These are phyloP conservation scores for Calliopum simillimum DNA, from an alignment of 2,888 invertebrate species.

Conservation along the genomic window DNA sequence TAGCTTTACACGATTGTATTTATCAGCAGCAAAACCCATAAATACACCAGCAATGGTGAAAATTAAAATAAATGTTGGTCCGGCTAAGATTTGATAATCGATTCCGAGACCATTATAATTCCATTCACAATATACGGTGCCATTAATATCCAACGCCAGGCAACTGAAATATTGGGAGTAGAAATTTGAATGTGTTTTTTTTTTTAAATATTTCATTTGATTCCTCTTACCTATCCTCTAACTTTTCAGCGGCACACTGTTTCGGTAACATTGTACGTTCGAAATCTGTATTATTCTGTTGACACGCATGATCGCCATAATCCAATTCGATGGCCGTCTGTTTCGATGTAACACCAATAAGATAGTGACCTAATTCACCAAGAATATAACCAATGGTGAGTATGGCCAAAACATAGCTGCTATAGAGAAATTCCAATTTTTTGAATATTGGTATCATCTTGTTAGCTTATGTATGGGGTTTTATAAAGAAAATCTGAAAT, in stretches of 20 bases:
- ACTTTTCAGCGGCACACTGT: conserved; percentile 71
- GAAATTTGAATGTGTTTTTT: background rate
- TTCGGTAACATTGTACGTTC: conserved; percentile 69
- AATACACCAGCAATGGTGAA: conserved; percentile 90
- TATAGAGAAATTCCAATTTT: conserved; percentile 78
- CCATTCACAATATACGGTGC: conserved; percentile 87
- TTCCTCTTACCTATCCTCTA: conserved; percentile 68
- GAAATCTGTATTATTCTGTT: conserved; percentile 76
- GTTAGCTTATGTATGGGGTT: background rate
- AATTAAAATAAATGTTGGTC: conserved; percentile 92
- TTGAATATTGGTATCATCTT: conserved; percentile 60
- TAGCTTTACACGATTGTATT: conserved; percentile 79
- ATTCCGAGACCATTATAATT: conserved; percentile 92
- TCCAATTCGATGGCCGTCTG: conserved; percentile 86
- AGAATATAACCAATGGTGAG: conserved; percentile 86
- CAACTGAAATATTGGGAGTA: conserved; percentile 70
- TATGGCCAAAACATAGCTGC: conserved; percentile 81
- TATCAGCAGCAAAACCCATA: conserved; percentile 86
- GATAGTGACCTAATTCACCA: conserved; percentile 88
- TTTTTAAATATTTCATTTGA: background rate
- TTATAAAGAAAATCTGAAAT: background rate
- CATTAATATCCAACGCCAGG: conserved; percentile 75
- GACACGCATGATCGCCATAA: conserved; percentile 88
- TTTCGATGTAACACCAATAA: conserved; percentile 90
- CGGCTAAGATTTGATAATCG: conserved; percentile 92